phyloP scores from a whole-genome alignment of 2,888 invertebrate genomes.

The Tipula unca region DNA sequence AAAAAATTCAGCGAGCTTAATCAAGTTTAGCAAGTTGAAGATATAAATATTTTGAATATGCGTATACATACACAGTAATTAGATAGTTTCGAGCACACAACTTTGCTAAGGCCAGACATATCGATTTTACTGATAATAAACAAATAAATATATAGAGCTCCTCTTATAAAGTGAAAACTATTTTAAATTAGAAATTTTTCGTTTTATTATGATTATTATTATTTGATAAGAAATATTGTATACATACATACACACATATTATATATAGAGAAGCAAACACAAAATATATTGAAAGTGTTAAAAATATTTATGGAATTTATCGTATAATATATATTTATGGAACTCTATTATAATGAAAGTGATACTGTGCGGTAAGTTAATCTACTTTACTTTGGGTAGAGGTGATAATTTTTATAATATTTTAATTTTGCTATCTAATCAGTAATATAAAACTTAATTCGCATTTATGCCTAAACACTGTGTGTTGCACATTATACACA shows the following conservation, averaged over 20 bases:
- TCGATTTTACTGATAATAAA: not conserved
- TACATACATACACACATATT: too few species aligned
- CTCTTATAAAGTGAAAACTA: not conserved
- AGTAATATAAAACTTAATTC: constrained; percentile 8
- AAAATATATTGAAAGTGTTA: not conserved
- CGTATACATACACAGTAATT: not conserved
- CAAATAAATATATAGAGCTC: not conserved
- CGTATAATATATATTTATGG: not conserved
- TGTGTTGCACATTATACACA: not conserved
- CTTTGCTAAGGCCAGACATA: not conserved
- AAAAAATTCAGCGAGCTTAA: too few species aligned
- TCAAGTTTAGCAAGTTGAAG: too few species aligned
- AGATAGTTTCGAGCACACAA: not conserved
- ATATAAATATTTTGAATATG: too few species aligned
- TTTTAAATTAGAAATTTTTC: constrained; percentile 8
- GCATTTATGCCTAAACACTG: not conserved
- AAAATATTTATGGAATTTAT: not conserved
- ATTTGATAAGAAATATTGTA: not conserved
- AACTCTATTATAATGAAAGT: not conserved
- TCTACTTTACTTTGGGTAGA: not conserved
- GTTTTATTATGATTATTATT: not conserved
- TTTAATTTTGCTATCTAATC: not conserved
- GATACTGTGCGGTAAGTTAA: not conserved
- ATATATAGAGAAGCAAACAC: not conserved
- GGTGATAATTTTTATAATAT: not conserved